These are phyloP conservation scores for Pomacea canaliculata DNA, from an alignment of 2,888 invertebrate genomes.

Conservation along the genomic window DNA sequence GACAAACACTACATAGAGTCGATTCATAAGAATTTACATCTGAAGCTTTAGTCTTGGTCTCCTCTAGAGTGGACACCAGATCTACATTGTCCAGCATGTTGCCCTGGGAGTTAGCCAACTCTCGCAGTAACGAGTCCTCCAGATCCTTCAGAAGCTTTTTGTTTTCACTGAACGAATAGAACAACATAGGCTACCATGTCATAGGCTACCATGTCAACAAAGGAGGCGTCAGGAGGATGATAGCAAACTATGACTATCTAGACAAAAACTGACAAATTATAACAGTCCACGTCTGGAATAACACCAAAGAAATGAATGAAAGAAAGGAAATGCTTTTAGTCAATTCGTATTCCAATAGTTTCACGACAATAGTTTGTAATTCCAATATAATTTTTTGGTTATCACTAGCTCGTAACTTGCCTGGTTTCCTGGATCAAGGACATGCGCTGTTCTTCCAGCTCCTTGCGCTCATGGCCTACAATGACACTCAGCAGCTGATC, in stretches of 20 bases:
- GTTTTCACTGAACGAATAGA: constrained; percentile 75
- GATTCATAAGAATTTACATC: constrained; percentile 74
- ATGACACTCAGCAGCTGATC: constrained; percentile 90
- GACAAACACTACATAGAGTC: no score
- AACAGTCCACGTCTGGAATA: no score
- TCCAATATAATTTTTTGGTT: no score
- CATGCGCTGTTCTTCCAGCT: constrained; percentile 88
- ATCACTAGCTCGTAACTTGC: constrained; percentile 29
- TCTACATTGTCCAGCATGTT: constrained; percentile 93
- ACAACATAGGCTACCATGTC: no score
- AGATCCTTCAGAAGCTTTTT: constrained; percentile 84
- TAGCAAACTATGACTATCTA: background rate
- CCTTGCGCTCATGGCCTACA: constrained; percentile 85
- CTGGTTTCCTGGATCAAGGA: constrained; percentile 80
- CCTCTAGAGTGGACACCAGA: constrained; percentile 85
- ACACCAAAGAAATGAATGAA: no score
- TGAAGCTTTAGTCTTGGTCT: constrained; percentile 85
- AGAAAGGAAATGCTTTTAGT: no score
- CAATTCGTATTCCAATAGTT: no score
- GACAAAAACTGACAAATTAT: background rate
- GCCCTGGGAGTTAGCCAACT: constrained; percentile 86
- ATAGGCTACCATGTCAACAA: background rate
- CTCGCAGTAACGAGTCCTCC: constrained; percentile 85
- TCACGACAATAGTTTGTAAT: no score
- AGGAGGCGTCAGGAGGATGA: background rate